Percentiles rank a stretch among this genome's conserved stretches.
Conservation (phyloP, 2,113 vertebrate genomes). For the Sminthopsis crassicaudata region DNA sequence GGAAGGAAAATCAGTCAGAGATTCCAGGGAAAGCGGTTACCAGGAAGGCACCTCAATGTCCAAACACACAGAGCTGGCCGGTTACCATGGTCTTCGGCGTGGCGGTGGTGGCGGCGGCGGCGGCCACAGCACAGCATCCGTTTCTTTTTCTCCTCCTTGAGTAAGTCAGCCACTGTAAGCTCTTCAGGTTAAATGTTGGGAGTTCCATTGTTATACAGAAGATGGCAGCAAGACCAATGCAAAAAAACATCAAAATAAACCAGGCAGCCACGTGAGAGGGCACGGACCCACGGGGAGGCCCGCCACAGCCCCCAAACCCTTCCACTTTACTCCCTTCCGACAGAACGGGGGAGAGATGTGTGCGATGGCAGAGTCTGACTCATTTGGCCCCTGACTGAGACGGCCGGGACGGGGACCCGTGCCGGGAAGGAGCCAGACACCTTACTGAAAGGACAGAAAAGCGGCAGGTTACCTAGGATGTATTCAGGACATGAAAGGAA, state of each 20-base stretch:
- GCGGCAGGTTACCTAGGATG: too few relatives aligned
- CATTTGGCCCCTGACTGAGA: not conserved
- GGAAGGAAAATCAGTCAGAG: conserved; percentile 28
- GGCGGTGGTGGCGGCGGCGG: conserved; percentile 93
- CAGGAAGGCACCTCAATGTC: not conserved
- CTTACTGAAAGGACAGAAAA: not conserved
- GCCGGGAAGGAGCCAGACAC: not conserved
- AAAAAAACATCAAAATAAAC: conserved; percentile 64
- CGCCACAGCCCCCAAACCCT: rapidly evolving
- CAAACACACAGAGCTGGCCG: conserved; percentile 79
- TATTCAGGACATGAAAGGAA: not conserved
- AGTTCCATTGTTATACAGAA: conserved; percentile 91
- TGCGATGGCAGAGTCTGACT: not conserved
- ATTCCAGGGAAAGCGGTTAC: conserved; percentile 47
- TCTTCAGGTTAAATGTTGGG: conserved; percentile 93
- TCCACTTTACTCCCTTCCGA: rapidly evolving
- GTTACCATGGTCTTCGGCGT: conserved; percentile 97
- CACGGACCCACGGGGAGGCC: rapidly evolving
- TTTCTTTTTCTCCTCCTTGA: conserved; percentile 95
- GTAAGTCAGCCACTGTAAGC: conserved; percentile 96
- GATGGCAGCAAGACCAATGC: conserved; percentile 89
- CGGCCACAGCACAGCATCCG: conserved; percentile 96
- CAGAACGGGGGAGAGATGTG: not conserved
- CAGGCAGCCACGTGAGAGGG: not conserved
- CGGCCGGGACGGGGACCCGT: not conserved